phyloP scores from a whole-genome alignment of 1,140 invertebrate species.

The Sycophila sp. region DNA sequence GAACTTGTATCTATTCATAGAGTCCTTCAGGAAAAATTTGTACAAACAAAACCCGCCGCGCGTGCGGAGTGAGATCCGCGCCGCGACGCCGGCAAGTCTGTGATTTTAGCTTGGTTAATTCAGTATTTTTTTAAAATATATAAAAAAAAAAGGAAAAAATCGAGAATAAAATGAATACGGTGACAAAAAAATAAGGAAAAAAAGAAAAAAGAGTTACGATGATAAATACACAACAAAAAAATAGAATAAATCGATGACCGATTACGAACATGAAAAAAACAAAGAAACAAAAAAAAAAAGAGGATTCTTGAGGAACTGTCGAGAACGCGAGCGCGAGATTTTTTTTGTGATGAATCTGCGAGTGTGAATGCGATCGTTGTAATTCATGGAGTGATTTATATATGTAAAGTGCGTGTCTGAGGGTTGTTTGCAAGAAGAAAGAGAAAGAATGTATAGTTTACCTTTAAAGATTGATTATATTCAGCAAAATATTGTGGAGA shows the following conservation, averaged over 20 bases:
- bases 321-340: slow-evolving; percentile 35
- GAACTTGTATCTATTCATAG: slow-evolving; percentile 50
- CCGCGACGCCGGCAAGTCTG: slow-evolving; percentile 58
- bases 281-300: slow-evolving; percentile 6
- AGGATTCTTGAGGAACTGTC: slow-evolving; percentile 5
- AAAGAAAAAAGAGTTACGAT: slow-evolving; percentile 40
- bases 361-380: slow-evolving; percentile 13
- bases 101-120: slow-evolving; percentile 69
- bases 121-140: slow-evolving; percentile 65
- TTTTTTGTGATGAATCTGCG: slow-evolving; percentile 18
- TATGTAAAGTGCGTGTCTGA: slow-evolving; percentile 9
- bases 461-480: not conserved
- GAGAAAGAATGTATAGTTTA: slow-evolving; percentile 6
- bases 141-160: slow-evolving; percentile 33
- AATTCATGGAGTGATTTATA: slow-evolving; percentile 5
- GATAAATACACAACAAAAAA: slow-evolving; percentile 29
- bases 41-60: slow-evolving; percentile 62
- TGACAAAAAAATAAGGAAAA: slow-evolving; percentile 40
- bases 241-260: not conserved
- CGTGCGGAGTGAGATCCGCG: slow-evolving; percentile 9
- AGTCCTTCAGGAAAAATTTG: slow-evolving; percentile 66
- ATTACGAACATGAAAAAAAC: not conserved
- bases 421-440: slow-evolving; percentile 15
- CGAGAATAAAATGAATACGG: slow-evolving; percentile 53
- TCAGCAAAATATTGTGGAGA: slow-evolving; percentile 3